Evolutionary conservation across 2,888 invertebrate genomes (phyloP).

Genomic region (Leptopilina drosophilae): DNA sequence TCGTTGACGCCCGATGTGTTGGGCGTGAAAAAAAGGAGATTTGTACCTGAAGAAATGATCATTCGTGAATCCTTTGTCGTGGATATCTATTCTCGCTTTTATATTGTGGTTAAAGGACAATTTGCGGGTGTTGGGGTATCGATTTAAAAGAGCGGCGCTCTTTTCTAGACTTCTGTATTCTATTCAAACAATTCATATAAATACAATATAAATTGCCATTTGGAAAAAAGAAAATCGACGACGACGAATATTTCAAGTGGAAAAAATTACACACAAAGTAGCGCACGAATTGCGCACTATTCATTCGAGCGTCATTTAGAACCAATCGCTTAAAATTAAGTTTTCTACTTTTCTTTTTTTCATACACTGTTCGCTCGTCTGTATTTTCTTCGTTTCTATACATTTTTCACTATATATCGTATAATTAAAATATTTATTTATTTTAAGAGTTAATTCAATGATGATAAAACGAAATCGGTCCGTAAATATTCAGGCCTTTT

Average conservation of each 20-base stretch:
- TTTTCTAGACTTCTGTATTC: slow-evolving; percentile 43
- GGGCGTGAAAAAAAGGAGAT: slow-evolving; percentile 56
- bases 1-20: slow-evolving; percentile 45
- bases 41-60: slow-evolving; percentile 62
- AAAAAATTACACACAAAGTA: slow-evolving; percentile 21
- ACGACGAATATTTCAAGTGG: slow-evolving; percentile 32
- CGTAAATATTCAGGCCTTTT: too few species aligned
- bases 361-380: too few species aligned
- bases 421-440: too few species aligned
- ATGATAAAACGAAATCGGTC: too few species aligned
- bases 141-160: slow-evolving; percentile 53
- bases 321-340: too few species aligned
- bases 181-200: background rate
- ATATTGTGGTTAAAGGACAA: slow-evolving; percentile 64
- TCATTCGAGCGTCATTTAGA: too few species aligned
- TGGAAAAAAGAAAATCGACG: background rate
- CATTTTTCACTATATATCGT: too few species aligned
- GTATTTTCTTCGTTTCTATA: too few species aligned
- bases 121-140: slow-evolving; percentile 59
- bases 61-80: slow-evolving; percentile 61
- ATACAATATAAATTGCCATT: too few species aligned
- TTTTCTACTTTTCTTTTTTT: too few species aligned
- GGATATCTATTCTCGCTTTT: slow-evolving; percentile 57
- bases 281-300: too few species aligned
- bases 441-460: too few species aligned